Evolutionary conservation across 2,888 invertebrate species (phyloP).

Genomic region (Parnassius mnemosyne): DNA sequence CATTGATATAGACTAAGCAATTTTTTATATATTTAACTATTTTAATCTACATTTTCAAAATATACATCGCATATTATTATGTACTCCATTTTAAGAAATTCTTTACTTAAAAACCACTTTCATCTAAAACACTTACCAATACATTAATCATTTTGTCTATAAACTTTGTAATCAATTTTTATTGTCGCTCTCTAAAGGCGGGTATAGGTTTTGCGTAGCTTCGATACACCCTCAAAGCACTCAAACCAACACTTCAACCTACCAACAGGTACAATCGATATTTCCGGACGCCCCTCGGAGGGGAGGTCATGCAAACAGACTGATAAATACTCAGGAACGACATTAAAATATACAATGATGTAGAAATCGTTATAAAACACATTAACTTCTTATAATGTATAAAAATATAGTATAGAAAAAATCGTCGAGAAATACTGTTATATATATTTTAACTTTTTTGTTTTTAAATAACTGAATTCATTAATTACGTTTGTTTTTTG

Average conservation of each 20-base stretch:
- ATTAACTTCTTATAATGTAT: no score
- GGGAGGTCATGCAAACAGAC: slow-evolving; percentile 45
- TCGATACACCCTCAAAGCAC: slow-evolving; percentile 38
- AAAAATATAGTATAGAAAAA: no score
- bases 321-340: slow-evolving; percentile 50
- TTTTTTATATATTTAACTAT: no score
- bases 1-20: no score
- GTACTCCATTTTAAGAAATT: no score
- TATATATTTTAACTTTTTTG: no score
- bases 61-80: no score
- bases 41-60: no score
- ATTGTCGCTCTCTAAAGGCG: slow-evolving; percentile 23
- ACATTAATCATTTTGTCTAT: slow-evolving; percentile 20
- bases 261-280: slow-evolving; percentile 55
- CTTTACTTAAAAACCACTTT: no score
- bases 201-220: slow-evolving; percentile 32
- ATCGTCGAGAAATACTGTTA: no score
- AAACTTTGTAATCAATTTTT: slow-evolving; percentile 27
- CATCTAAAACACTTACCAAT: neutral
- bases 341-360: slow-evolving; percentile 38
- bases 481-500: neutral
- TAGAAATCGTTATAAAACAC: slow-evolving; percentile 14
- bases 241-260: slow-evolving; percentile 44
- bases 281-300: slow-evolving; percentile 46
- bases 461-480: no score